These are phyloP conservation scores for Monochamus alternatus DNA, from an alignment of 2,888 invertebrate genomes.

Conservation along the genomic window DNA sequence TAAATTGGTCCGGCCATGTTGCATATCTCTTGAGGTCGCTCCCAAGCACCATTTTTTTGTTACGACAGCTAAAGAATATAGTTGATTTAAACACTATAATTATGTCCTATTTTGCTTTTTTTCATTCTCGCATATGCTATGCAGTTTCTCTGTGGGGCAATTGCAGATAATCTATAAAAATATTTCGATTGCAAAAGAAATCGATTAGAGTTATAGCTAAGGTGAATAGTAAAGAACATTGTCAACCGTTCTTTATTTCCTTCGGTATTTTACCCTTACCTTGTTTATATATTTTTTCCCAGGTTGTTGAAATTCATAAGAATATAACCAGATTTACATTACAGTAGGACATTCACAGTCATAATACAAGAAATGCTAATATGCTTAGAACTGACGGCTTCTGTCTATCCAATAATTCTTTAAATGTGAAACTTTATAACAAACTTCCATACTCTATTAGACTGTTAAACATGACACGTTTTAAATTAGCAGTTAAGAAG, in stretches of 20 bases:
- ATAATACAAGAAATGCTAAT: slow-evolving; percentile 1
- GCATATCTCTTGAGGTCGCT: background rate
- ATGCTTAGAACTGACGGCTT: too few species aligned
- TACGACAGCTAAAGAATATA: slow-evolving; percentile 32
- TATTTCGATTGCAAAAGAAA: slow-evolving; percentile 37
- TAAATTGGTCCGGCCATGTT: background rate
- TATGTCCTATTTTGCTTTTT: slow-evolving; percentile 37
- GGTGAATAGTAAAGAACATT: slow-evolving; percentile 32
- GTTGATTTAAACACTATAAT: slow-evolving; percentile 20
- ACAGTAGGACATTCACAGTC: background rate
- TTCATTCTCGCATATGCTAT: slow-evolving; percentile 39
- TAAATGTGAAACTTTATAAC: too few species aligned
- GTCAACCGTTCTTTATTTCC: slow-evolving; percentile 32
- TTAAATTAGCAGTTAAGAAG: too few species aligned
- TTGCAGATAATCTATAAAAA: slow-evolving; percentile 19
- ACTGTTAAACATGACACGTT: too few species aligned
- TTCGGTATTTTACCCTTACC: slow-evolving; percentile 32
- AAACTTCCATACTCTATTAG: too few species aligned
- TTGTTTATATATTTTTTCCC: slow-evolving; percentile 24
- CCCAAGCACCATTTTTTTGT: slow-evolving; percentile 26
- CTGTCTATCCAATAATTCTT: too few species aligned
- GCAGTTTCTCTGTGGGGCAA: slow-evolving; percentile 37
- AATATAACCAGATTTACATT: background rate
- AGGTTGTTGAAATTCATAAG: slow-evolving; percentile 4
- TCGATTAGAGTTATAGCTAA: slow-evolving; percentile 38